Conservation (phyloP, 2,113 vertebrate species). For the human region GRCh38 chr4:158911501-158912000, state of each 20-base stretch:
- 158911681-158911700: background rate
- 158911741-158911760: fast-evolving
- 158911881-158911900: background rate
- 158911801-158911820: background rate
- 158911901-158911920: background rate
- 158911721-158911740: background rate
- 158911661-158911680: background rate
- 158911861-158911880: background rate
- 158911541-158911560: background rate
- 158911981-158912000: background rate
- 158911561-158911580: background rate
- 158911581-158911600: background rate
- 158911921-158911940: background rate
- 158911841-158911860: background rate
- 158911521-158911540: background rate
- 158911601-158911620: background rate
- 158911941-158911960: too few species aligned
- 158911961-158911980: background rate
- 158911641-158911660: background rate
- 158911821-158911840: background rate
- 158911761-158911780: background rate
- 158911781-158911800: background rate
- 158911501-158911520: background rate
- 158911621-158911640: background rate
- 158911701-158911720: background rate